Evolutionary conservation across 2,113 vertebrate species (phyloP).

Genomic region (Aphyosemion australe): DNA sequence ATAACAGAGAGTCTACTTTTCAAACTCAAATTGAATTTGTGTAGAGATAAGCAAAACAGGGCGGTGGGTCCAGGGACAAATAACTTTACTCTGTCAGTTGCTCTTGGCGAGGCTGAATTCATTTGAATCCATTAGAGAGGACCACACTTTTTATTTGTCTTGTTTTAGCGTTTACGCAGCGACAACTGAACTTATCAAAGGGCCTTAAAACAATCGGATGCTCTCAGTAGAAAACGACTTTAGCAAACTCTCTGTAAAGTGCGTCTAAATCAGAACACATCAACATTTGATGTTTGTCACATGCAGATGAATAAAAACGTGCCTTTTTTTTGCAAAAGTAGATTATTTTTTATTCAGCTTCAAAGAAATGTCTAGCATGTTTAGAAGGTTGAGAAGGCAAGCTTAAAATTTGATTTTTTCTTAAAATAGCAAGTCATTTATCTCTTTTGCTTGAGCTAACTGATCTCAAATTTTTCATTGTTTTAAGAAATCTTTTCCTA

Average conservation of each 20-base stretch:
- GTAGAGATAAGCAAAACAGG: slow-evolving; percentile 41
- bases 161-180: background rate
- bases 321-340: no score
- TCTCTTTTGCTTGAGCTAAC: no score
- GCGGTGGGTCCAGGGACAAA: slow-evolving; percentile 32
- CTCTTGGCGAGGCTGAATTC: slow-evolving; percentile 54
- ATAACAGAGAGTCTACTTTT: slow-evolving; percentile 47
- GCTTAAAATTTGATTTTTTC: no score
- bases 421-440: no score
- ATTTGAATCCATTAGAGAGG: slow-evolving; percentile 63
- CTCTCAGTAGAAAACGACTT: background rate
- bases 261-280: no score
- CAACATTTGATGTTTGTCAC: no score
- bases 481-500: no score
- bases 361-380: no score
- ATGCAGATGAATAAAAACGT: no score
- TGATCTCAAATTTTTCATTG: no score
- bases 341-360: no score
- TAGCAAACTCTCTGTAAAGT: background rate
- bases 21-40: slow-evolving; percentile 65
- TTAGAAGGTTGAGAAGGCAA: no score
- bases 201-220: background rate
- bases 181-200: background rate
- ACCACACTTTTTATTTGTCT: slow-evolving; percentile 5
- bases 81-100: slow-evolving; percentile 62